Conservation (phyloP, 2,113 vertebrate genomes). For the Gobius niger region DNA sequence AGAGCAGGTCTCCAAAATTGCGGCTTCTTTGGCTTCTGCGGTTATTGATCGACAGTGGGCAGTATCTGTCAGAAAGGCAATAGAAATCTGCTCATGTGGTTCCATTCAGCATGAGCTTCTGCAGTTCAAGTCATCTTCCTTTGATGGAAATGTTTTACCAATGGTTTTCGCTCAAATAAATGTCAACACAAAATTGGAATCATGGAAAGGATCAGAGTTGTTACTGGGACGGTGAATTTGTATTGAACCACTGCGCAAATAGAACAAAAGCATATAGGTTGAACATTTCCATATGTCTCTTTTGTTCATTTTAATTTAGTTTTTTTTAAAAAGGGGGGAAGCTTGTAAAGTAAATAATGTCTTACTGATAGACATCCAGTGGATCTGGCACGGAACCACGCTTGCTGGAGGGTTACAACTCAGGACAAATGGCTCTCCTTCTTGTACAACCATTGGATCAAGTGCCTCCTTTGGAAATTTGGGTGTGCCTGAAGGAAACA, state of each 20-base stretch:
- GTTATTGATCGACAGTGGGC: background rate
- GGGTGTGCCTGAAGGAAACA: constrained; percentile 75
- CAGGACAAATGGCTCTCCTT: constrained; percentile 85
- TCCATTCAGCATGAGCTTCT: background rate
- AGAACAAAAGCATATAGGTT: too few species aligned
- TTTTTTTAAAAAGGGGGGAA: too few species aligned
- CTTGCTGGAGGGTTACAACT: constrained; percentile 88
- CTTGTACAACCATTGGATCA: constrained; percentile 79
- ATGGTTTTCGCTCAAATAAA: too few species aligned
- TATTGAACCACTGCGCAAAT: too few species aligned
- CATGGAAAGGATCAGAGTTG: too few species aligned
- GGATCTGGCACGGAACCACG: constrained; percentile 82
- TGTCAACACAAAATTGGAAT: too few species aligned
- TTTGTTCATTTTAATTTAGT: too few species aligned
- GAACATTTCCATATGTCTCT: too few species aligned
- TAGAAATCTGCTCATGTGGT: background rate
- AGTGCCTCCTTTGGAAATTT: constrained; percentile 90
- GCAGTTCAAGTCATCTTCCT: background rate
- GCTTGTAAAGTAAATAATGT: background rate
- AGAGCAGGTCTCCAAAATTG: background rate
- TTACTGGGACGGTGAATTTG: too few species aligned
- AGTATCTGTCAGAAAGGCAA: background rate
- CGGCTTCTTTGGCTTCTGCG: background rate
- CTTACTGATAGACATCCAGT: constrained; percentile 95
- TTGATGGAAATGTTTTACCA: background rate